These are phyloP conservation scores for Acronicta leporina DNA, from an alignment of 2,888 invertebrate genomes.

Conservation along the genomic window DNA sequence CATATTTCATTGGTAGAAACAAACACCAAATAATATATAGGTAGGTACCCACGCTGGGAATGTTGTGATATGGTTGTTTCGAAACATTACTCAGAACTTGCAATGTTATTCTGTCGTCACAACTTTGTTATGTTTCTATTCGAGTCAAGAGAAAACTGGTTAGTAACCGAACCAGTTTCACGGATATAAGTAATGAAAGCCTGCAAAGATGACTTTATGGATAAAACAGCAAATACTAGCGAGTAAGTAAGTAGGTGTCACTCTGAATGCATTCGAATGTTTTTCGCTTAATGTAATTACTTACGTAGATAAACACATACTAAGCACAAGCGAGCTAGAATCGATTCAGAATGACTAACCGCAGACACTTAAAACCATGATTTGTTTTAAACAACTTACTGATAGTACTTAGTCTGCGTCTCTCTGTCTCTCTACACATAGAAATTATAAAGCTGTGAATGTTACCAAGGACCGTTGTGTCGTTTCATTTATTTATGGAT, in stretches of 20 bases:
- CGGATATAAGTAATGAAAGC: conserved; percentile 61
- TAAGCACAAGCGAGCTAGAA: no score
- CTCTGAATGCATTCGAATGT: no score
- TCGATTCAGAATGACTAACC: no score
- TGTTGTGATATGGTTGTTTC: conserved; percentile 44
- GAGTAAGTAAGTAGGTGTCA: no score
- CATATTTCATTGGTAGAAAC: conserved; percentile 39
- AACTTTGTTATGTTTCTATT: conserved; percentile 62
- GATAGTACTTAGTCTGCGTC: no score
- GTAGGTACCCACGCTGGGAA: conserved; percentile 28
- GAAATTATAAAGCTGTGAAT: conserved; percentile 29
- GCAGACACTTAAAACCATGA: no score
- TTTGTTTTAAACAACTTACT: no score
- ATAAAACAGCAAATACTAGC: conserved; percentile 9
- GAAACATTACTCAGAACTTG: conserved; percentile 46
- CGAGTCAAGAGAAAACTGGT: conserved; percentile 63
- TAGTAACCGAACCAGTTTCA: conserved; percentile 60
- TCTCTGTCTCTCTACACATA: conserved; percentile 4
- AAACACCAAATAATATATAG: conserved; percentile 22
- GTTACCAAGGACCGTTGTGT: conserved; percentile 52
- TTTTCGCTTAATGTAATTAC: no score
- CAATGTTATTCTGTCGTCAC: conserved; percentile 61
- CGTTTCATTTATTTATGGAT: conserved; percentile 52
- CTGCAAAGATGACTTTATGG: conserved; percentile 56
- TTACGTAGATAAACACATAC: no score